A percentile compares a stretch with the other conserved stretches of the same genome.
These are phyloP conservation scores for Brachylomia viminalis DNA, from an alignment of 2,888 invertebrate genomes.

Conservation along the genomic window DNA sequence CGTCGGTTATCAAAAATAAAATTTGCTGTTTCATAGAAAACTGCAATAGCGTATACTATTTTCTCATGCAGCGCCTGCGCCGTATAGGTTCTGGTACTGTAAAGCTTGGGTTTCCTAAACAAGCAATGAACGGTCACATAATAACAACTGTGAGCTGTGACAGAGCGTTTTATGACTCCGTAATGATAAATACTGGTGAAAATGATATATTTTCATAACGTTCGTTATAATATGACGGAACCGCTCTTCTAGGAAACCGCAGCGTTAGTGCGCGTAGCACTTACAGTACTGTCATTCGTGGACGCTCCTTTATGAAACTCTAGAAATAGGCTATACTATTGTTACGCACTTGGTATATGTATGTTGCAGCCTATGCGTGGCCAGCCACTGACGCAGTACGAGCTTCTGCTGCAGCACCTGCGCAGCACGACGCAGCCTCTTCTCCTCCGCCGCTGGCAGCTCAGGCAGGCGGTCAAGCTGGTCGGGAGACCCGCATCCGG, in stretches of 20 bases:
- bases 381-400: slow-evolving; percentile 96
- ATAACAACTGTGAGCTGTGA: not conserved
- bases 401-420: slow-evolving; percentile 95
- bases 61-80: too few species aligned
- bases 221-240: not conserved
- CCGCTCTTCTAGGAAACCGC: not conserved
- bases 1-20: too few species aligned
- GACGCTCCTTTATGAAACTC: not conserved
- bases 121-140: not conserved
- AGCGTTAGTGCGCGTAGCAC: not conserved
- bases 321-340: not conserved
- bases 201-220: not conserved
- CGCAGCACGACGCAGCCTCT: slow-evolving; percentile 95
- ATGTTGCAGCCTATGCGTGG: slow-evolving; percentile 93
- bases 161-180: not conserved
- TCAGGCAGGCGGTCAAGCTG: slow-evolving; percentile 94
- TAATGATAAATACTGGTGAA: not conserved
- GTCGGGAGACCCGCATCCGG: slow-evolving; percentile 95
- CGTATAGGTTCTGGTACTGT: not conserved
- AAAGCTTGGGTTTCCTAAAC: not conserved
- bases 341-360: slow-evolving; percentile 92
- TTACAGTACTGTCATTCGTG: not conserved
- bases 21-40: too few species aligned
- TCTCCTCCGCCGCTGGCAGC: slow-evolving; percentile 95
- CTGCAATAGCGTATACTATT: too few species aligned